Evolutionary conservation across 1,140 invertebrate genomes (phyloP), one percentile per base, ranked within the genome.

Genomic region (Drosophila saltans): DNA sequence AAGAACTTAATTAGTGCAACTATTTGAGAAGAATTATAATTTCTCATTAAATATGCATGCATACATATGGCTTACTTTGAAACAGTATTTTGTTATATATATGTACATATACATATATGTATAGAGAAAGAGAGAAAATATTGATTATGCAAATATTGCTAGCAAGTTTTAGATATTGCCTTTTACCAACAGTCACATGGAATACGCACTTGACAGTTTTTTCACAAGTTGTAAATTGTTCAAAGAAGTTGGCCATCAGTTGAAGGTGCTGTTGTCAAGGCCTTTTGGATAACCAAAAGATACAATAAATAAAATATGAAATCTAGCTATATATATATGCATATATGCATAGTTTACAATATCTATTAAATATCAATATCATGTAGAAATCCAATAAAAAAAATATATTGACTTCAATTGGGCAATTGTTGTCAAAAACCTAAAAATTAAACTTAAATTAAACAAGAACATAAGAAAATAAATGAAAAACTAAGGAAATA

Each of bases 91-190:
- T n/a, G 2, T 1, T 45, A 30, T 30, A 30, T 30, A 30, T 30
- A 30, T 30, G 3, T 30, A 4, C 45, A 52, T 8, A 26, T 24
- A 52, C 2, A 52, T 24, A 26, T 21, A 52, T 24, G 10, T 21
- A 30, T 4, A 30, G 28, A 30, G 33, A 36, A 7, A 36, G 33
- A 36, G 33, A 36, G 56, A 64, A 70, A 84, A 78, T 85, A 85
- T 85, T 81, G 75, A 71, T 78, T 84, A 85, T 84, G 78, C 70
- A 78, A 85, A 85, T 69, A 63, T 6, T 72, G 58, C 64, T 57
- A 16, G 68, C 30, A 41, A 43, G n/a, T 4, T 36, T n/a, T 3
- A 43, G 41, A 16, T 11, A 16, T 43, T 48, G 16, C 45, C 16
- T 48, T 30, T 16, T 8, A 3, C 16, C 45, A 48, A 10, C 7